phyloP scores from a whole-genome alignment of 2,797 vertebrate genomes.

The Neoniphon sammara region DNA sequence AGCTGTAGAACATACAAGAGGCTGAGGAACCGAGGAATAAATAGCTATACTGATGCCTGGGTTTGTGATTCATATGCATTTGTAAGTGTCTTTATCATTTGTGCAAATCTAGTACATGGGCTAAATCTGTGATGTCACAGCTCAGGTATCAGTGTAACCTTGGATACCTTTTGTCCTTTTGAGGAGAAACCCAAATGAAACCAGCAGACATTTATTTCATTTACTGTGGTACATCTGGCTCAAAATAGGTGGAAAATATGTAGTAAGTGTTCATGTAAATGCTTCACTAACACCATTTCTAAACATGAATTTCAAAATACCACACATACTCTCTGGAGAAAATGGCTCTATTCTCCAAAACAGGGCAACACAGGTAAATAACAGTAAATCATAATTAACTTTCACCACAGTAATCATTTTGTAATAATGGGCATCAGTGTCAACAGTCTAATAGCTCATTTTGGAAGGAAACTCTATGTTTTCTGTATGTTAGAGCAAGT shows the following conservation, averaged over 20 bases:
- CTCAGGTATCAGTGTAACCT: background rate
- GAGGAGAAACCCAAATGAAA: background rate
- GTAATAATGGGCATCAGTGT: slow-evolving; percentile 3
- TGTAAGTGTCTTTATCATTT: slow-evolving; percentile 10
- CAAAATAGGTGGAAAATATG: background rate
- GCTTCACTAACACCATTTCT: background rate
- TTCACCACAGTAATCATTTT: slow-evolving; percentile 22
- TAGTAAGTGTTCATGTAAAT: background rate
- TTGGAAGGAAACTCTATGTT: too few species aligned
- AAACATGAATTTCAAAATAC: too few species aligned
- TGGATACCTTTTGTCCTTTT: background rate
- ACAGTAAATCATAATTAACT: background rate
- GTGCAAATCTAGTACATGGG: background rate
- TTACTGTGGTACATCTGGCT: background rate
- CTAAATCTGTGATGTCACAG: background rate
- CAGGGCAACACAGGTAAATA: slow-evolving; percentile 17
- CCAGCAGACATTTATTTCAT: background rate
- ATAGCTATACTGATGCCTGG: background rate
- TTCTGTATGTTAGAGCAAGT: background rate
- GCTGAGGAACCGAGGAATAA: slow-evolving; percentile 25
- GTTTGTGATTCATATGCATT: background rate
- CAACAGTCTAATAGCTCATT: too few species aligned
- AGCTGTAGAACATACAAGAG: slow-evolving; percentile 76
- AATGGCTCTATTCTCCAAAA: slow-evolving; percentile 28
- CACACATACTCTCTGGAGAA: background rate